Percentiles rank a stretch among this genome's conserved stretches.
These are phyloP conservation scores for Toxotes chatareus DNA, from an alignment of 2,113 vertebrate genomes.

Conservation along the genomic window DNA sequence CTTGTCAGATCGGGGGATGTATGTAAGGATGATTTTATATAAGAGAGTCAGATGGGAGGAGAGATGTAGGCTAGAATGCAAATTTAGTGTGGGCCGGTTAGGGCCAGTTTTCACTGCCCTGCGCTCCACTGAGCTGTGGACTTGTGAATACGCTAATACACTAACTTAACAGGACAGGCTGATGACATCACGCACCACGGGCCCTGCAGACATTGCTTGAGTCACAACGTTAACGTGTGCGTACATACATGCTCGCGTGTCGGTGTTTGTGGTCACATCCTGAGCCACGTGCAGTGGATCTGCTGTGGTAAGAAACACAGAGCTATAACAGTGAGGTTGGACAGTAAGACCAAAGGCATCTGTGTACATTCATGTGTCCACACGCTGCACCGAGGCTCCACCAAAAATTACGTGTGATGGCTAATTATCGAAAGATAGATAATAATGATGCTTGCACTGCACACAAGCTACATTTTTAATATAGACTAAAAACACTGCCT, in stretches of 20 bases:
- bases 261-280: constrained; percentile 67
- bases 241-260: constrained; percentile 31
- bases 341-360: constrained; percentile 51
- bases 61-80: constrained; percentile 78
- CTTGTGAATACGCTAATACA: constrained; percentile 72
- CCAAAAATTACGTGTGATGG: background rate
- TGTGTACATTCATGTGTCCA: constrained; percentile 35
- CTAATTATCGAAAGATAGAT: background rate
- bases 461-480: background rate
- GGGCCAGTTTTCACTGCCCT: constrained; percentile 76
- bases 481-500: background rate
- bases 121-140: constrained; percentile 74
- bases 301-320: constrained; percentile 42
- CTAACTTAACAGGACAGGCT: constrained; percentile 84
- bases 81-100: constrained; percentile 72
- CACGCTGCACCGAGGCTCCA: background rate
- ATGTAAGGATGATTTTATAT: constrained; percentile 70
- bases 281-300: constrained; percentile 61
- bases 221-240: constrained; percentile 64
- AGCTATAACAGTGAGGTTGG: constrained; percentile 48
- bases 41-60: constrained; percentile 70
- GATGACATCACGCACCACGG: constrained; percentile 81
- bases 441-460: background rate
- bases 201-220: constrained; percentile 72
- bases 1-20: constrained; percentile 44